A percentile compares a stretch with the other conserved stretches of the same genome.
These are phyloP conservation scores for Lonchura striata DNA, from an alignment of 2,113 vertebrate species.

Conservation along the genomic window DNA sequence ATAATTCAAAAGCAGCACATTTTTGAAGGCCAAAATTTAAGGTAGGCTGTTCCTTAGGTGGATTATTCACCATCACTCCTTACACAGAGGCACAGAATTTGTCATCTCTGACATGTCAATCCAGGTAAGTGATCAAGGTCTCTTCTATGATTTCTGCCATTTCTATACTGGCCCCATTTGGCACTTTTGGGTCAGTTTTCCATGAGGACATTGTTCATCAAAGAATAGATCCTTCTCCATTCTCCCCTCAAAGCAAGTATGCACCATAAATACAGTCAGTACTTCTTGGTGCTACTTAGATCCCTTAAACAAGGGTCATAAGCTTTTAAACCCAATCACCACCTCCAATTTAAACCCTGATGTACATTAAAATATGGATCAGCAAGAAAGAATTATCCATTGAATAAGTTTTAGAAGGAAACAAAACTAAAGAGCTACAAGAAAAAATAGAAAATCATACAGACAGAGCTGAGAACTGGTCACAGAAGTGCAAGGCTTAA, in stretches of 20 bases:
- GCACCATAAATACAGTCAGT: fast-evolving
- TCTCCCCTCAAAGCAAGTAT: not conserved
- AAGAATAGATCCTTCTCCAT: not conserved
- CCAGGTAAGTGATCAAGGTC: not conserved
- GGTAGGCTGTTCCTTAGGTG: not conserved
- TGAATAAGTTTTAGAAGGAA: not conserved
- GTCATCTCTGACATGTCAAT: not conserved
- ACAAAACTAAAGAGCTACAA: not conserved
- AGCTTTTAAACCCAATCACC: not conserved
- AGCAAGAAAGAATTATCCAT: not conserved
- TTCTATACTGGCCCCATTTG: not conserved
- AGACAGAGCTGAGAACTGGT: not conserved
- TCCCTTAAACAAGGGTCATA: not conserved
- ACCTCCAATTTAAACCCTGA: not conserved
- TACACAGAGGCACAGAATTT: not conserved
- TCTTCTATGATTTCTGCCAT: not conserved
- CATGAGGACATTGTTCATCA: not conserved
- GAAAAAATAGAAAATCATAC: not conserved
- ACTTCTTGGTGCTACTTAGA: not conserved
- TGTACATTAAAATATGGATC: not conserved
- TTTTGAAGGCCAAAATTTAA: not conserved
- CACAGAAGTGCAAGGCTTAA: not conserved
- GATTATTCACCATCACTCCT: not conserved
- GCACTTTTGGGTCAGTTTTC: not conserved
- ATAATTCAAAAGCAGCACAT: not conserved